These are phyloP conservation scores for Phragmatobia fuliginosa DNA, from an alignment of 2,888 invertebrate species.

Conservation along the genomic window DNA sequence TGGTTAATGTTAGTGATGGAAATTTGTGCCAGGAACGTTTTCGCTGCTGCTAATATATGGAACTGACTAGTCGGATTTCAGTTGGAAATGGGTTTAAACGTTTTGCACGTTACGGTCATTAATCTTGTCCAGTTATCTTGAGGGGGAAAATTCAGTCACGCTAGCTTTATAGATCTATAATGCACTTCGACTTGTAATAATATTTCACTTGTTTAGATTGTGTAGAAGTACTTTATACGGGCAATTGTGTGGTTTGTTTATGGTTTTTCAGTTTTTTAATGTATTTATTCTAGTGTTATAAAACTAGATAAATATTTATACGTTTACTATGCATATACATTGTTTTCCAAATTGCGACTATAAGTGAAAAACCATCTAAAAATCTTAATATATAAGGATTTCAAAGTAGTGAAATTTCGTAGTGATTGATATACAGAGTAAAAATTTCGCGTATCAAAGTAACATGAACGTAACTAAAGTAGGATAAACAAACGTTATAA, in stretches of 20 bases:
- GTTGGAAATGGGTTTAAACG: constrained; percentile 85
- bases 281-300: too few species aligned
- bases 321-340: background rate
- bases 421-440: too few species aligned
- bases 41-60: constrained; percentile 84
- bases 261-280: background rate
- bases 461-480: background rate
- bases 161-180: constrained; percentile 57
- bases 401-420: too few species aligned
- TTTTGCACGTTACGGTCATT: constrained; percentile 86
- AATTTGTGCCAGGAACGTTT: constrained; percentile 82
- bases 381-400: too few species aligned
- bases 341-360: background rate
- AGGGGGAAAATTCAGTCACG: constrained; percentile 66
- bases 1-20: constrained; percentile 85
- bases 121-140: constrained; percentile 85
- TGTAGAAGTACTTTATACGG: background rate
- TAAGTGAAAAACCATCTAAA: too few species aligned
- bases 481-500: background rate
- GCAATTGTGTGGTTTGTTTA: background rate
- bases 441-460: background rate
- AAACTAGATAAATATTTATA: too few species aligned
- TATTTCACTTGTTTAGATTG: constrained; percentile 23
- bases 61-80: constrained; percentile 86
- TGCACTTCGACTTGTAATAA: constrained; percentile 44